Conservation (phyloP, 2,888 invertebrate species). For the Auanema freiburgensis region DNA sequence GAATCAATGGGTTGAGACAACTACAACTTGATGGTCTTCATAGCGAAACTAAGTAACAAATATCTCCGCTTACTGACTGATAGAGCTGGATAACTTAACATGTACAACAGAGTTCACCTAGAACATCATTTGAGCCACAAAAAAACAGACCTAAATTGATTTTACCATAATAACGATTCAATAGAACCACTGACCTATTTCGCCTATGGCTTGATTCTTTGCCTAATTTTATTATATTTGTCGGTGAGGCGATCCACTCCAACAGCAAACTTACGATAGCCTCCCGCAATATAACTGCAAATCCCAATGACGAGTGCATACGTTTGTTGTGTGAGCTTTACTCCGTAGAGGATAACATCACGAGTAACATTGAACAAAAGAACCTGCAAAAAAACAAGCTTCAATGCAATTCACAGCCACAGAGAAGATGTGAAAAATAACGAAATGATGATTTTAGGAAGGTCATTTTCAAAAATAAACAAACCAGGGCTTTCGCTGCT, state of each 20-base stretch:
- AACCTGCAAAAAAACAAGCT: constrained; percentile 37
- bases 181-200: too few relatives aligned
- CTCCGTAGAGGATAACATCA: constrained; percentile 51
- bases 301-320: constrained; percentile 45
- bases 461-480: constrained; percentile 18
- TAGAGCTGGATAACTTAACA: too few relatives aligned
- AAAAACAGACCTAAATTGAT: too few relatives aligned
- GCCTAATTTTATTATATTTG: constrained; percentile 41
- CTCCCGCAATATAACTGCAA: constrained; percentile 36
- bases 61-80: too few relatives aligned
- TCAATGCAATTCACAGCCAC: not conserved
- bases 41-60: too few relatives aligned
- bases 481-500: constrained; percentile 57
- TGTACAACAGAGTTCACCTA: too few relatives aligned
- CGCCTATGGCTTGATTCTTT: constrained; percentile 26
- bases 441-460: constrained; percentile 8
- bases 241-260: constrained; percentile 43
- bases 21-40: too few relatives aligned
- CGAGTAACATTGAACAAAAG: constrained; percentile 51
- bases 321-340: constrained; percentile 51
- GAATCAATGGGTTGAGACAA: too few relatives aligned
- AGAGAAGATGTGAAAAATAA: constrained; percentile 6
- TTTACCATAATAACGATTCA: too few relatives aligned
- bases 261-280: constrained; percentile 41
- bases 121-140: too few relatives aligned